Evolutionary conservation across 2,113 vertebrate species (phyloP), one percentile per base, ranked within the genome.

Genomic region (Daubentonia madagascariensis): DNA sequence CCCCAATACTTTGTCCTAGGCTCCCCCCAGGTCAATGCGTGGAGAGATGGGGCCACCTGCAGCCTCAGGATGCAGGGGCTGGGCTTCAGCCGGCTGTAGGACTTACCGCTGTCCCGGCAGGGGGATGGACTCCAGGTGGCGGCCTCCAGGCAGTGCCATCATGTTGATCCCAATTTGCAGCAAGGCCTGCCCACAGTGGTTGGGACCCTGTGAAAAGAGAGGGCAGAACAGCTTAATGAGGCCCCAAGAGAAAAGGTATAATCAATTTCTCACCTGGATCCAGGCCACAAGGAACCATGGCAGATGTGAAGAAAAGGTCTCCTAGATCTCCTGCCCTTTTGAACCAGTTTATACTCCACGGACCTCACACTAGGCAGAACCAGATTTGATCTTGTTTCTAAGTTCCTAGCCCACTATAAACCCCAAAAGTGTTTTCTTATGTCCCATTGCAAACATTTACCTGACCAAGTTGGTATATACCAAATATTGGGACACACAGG

Each of bases 21-120:
- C n/a, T 61, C 50, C 85, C 20, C 16, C 50, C 76, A 70, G 57
- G 57, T 70, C 54, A 40, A 23, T 6, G 57, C 5, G 12, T 35
- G 28, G 30, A 79, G 17, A 86, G 59, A 45, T 25, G 25, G 23
- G 5, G 22, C 68, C 16, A 68, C 32, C 79, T 63, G 16, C 10
- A 48, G 52, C n/a, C 6, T 78, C 12, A 52, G 40, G 43, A 43
- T 40, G 30, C 59, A 20, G 45, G 43, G 32, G 5, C 30, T 59
- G 4, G 17, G n/a, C 32, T 50, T 57, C 54, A 54, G 61, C 32
- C 50, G 37, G 87, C 13, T 4, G 1, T 0, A 35, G 23, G 67
- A 98, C 99, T 99, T 98, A 99, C 99, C 99, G 99, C 97, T 99
- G 99, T 54, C 99, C 99, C 30, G 99, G 99, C 76, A 99, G 98